Evolutionary conservation across 2,113 vertebrate genomes (phyloP).

Genomic region (Catagonus wagneri): DNA sequence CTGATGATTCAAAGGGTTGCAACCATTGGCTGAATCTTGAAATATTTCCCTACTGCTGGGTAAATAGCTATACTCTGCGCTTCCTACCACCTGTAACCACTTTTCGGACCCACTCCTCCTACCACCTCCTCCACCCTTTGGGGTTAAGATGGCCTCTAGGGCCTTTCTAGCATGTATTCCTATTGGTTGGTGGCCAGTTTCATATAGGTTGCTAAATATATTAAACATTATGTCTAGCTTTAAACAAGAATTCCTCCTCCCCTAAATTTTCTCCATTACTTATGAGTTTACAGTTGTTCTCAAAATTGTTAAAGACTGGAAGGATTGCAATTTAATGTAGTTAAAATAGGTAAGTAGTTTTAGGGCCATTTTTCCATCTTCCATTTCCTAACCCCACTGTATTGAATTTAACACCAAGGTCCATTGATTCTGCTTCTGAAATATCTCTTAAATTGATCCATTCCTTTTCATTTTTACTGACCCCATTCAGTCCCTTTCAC

Average conservation of each 20-base stretch:
- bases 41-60: not conserved
- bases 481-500: not conserved
- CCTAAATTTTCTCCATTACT: not conserved
- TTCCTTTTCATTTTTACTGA: not conserved
- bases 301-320: not conserved
- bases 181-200: not conserved
- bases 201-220: not conserved
- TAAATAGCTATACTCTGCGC: not conserved
- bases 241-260: not conserved
- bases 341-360: not conserved
- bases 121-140: not conserved
- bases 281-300: not conserved
- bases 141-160: not conserved
- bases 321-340: not conserved
- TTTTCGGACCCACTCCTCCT: not conserved
- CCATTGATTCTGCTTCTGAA: conserved; percentile 20
- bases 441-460: not conserved
- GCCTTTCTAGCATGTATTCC: not conserved
- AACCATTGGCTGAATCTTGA: not conserved
- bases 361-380: not conserved
- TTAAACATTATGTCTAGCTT: conserved; percentile 13
- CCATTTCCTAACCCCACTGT: not conserved
- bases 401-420: not conserved
- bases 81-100: not conserved
- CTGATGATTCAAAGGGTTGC: not conserved